Conservation (phyloP, 2,113 vertebrate species). For the Caloenas nicobarica region DNA sequence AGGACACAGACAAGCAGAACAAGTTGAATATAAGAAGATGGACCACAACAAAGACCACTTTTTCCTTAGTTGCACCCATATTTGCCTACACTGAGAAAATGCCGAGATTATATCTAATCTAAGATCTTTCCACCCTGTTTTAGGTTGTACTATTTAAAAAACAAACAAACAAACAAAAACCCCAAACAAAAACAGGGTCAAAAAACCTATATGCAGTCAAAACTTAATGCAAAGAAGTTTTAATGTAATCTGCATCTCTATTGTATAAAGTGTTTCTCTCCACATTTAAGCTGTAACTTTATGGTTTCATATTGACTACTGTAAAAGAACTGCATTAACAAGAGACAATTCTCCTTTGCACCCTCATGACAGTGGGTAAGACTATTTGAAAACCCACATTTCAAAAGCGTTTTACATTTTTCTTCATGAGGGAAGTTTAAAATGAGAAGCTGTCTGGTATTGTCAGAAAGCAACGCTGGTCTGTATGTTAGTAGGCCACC, state of each 20-base stretch:
- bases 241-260: neutral
- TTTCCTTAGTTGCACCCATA: neutral
- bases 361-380: neutral
- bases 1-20: neutral
- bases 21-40: neutral
- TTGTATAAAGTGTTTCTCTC: neutral
- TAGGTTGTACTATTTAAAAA: neutral
- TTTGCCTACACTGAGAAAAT: neutral
- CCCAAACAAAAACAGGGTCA: too few species aligned
- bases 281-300: neutral
- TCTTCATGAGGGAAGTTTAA: neutral
- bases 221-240: neutral
- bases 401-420: neutral
- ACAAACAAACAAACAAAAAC: neutral
- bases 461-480: neutral
- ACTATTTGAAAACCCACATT: neutral
- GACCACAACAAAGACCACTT: neutral
- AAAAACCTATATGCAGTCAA: neutral
- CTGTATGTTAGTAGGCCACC: neutral
- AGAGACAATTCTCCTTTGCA: neutral
- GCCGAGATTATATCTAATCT: neutral
- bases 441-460: neutral
- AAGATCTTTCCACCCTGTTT: neutral
- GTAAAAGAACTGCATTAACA: neutral
- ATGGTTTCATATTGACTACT: neutral